These are phyloP conservation scores for Lypha dubia DNA, from an alignment of 2,888 invertebrate species.

Conservation along the genomic window DNA sequence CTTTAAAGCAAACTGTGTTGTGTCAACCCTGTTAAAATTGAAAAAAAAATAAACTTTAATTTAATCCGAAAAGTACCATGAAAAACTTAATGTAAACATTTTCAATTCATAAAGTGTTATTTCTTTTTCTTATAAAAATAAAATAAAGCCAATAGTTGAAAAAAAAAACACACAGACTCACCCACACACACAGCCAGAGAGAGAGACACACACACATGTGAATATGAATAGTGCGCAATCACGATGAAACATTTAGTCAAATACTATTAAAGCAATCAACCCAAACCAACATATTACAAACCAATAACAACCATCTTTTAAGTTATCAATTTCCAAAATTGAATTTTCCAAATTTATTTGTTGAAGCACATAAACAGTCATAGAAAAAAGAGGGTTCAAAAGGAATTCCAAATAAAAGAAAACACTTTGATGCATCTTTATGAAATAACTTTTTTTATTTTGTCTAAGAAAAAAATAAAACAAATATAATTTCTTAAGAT, in stretches of 20 bases:
- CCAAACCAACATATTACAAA: slow-evolving; percentile 15
- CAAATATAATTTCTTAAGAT: neutral
- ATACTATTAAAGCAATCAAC: neutral
- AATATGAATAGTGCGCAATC: neutral
- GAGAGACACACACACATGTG: too few relatives aligned
- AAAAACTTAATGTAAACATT: too few relatives aligned
- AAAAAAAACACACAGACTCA: too few relatives aligned
- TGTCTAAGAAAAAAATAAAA: neutral
- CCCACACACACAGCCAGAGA: too few relatives aligned
- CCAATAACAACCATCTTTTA: slow-evolving; percentile 21
- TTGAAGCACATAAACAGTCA: neutral
- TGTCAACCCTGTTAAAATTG: too few relatives aligned
- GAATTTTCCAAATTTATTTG: slow-evolving; percentile 4
- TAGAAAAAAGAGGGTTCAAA: neutral
- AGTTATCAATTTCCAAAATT: slow-evolving; percentile 43
- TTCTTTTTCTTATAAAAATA: too few relatives aligned
- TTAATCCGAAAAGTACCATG: too few relatives aligned
- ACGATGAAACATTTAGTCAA: neutral
- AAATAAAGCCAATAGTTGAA: too few relatives aligned
- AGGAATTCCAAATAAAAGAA: neutral
- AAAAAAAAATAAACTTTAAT: too few relatives aligned
- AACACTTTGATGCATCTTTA: neutral
- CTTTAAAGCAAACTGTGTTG: too few relatives aligned
- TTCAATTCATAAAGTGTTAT: too few relatives aligned
- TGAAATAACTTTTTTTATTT: too few relatives aligned